A percentile compares a stretch with the other conserved stretches of the same genome.
Conservation (phyloP, 1,140 invertebrate species). For the Drosophila lowei region DNA sequence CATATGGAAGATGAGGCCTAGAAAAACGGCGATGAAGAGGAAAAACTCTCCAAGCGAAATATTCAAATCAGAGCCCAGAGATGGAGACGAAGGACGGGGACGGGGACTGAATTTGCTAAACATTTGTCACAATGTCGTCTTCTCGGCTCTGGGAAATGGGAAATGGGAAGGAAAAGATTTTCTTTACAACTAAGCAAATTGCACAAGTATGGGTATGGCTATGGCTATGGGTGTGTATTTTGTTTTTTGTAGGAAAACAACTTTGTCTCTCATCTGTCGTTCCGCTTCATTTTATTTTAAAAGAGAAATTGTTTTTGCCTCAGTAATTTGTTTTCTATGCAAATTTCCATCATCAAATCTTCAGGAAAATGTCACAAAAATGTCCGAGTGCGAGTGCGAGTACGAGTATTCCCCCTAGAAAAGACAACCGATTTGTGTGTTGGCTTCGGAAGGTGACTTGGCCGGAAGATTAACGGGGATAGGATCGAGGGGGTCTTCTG, state of each 20-base stretch:
- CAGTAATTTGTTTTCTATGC: slow-evolving; percentile 73
- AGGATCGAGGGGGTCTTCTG: not conserved
- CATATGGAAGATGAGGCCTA: slow-evolving; percentile 40
- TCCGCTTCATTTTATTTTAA: slow-evolving; percentile 59
- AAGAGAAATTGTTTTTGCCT: slow-evolving; percentile 73
- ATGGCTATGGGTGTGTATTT: slow-evolving; percentile 1
- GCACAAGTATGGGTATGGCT: slow-evolving; percentile 15
- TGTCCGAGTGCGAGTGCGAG: not conserved
- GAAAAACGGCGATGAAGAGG: slow-evolving; percentile 29
- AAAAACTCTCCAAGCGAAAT: slow-evolving; percentile 36
- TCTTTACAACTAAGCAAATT: slow-evolving; percentile 37
- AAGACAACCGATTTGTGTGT: not conserved
- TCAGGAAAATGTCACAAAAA: not conserved
- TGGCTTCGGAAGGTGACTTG: slow-evolving; percentile 11
- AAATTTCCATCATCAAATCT: slow-evolving; percentile 44
- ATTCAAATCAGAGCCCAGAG: slow-evolving; percentile 35
- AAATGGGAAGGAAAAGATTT: slow-evolving; percentile 69
- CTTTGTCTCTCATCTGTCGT: slow-evolving; percentile 33
- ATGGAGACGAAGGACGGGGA: slow-evolving; percentile 8
- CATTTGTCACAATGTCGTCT: slow-evolving; percentile 68
- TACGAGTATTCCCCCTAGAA: not conserved
- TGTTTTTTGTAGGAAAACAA: slow-evolving; percentile 23
- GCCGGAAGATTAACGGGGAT: not conserved
- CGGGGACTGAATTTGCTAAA: slow-evolving; percentile 58
- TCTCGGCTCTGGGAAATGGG: slow-evolving; percentile 47